Evolutionary conservation across 1,140 invertebrate species (phyloP).

Genomic region (Platyura marginata): DNA sequence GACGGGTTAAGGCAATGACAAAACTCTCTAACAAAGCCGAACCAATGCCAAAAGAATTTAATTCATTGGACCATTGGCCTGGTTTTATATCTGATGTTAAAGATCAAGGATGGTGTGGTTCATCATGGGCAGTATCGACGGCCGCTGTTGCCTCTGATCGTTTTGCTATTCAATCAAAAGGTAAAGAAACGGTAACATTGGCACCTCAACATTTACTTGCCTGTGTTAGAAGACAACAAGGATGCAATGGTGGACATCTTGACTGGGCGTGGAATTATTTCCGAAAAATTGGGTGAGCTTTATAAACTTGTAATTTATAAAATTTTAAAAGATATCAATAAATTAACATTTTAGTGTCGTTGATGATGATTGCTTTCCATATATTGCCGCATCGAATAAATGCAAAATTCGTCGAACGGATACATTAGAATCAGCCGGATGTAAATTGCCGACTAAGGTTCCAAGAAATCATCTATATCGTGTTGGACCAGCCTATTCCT

Average conservation of each 20-base stretch:
- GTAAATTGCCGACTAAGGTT: constrained; percentile 23
- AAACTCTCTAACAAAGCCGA: constrained; percentile 42
- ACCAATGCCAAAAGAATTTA: constrained; percentile 47
- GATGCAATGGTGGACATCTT: constrained; percentile 72
- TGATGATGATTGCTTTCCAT: constrained; percentile 66
- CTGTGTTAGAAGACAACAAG: constrained; percentile 60
- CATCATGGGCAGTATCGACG: constrained; percentile 85
- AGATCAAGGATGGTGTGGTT: constrained; percentile 83
- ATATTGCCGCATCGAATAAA: constrained; percentile 35
- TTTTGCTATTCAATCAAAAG: constrained; percentile 65
- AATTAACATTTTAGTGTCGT: constrained; percentile 40
- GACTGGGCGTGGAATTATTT: constrained; percentile 83
- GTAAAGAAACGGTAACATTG: constrained; percentile 43
- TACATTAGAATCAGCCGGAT: constrained; percentile 31
- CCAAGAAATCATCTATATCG: constrained; percentile 44
- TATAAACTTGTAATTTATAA: neutral
- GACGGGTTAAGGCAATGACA: constrained; percentile 46
- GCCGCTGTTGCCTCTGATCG: constrained; percentile 61
- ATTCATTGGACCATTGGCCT: constrained; percentile 53
- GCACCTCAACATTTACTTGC: constrained; percentile 73
- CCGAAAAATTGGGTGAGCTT: constrained; percentile 54
- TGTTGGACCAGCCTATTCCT: constrained; percentile 66
- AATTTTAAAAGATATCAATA: neutral
- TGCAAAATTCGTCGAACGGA: constrained; percentile 35
- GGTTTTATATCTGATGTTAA: constrained; percentile 45